Evolutionary conservation across 1,140 invertebrate species (phyloP), one percentile per base, ranked within the genome.

Genomic region (Pseudomyrmex gracilis): DNA sequence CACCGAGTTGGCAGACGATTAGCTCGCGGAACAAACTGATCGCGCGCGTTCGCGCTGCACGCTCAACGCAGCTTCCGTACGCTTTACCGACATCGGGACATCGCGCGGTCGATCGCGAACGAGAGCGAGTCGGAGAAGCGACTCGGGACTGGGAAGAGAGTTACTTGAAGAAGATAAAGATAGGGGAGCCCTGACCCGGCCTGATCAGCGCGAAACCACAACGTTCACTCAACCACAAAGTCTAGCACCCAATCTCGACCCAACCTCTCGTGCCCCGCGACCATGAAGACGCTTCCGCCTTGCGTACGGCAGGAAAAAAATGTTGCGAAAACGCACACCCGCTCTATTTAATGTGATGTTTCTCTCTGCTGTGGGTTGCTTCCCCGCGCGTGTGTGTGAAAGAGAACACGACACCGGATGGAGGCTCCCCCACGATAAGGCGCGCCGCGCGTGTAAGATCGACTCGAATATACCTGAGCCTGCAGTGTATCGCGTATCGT

Each of bases 171-270:
- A 57, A 51, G 22, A 70, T 17, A 66, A 86, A 78, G 68, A 77
- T 61, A 91, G 90, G 91, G 92, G 91, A 94, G 93, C 93, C 94
- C 93, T 93, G 93, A 93, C 93, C 93, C 94, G 93, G 94, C 93
- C 93, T 94, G 94, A 89, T 93, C 89, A 92, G 90, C 92, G 90
- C 90, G 90, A 66, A 88, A 51, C 78, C 47, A 73, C 20, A 47
- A 47, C 73, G 20, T 61, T 10, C 53, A 57, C 13, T n/a, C 63
- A 70, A 74, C 73, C 71, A 53, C 13, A 10, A 15, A 22, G 22
- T 22, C 15, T 20, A 45, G 45, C 43, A 45, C 61, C 24, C 82
- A 66, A 66, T 73, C 20, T 58, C 47, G 57, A 85, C 67, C 73
- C 86, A 73, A 88, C 53, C 51, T 70, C 51, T 70, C 64, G 55